Evolutionary conservation across 2,888 invertebrate genomes (phyloP).

Genomic region (Drosophila meridiana): DNA sequence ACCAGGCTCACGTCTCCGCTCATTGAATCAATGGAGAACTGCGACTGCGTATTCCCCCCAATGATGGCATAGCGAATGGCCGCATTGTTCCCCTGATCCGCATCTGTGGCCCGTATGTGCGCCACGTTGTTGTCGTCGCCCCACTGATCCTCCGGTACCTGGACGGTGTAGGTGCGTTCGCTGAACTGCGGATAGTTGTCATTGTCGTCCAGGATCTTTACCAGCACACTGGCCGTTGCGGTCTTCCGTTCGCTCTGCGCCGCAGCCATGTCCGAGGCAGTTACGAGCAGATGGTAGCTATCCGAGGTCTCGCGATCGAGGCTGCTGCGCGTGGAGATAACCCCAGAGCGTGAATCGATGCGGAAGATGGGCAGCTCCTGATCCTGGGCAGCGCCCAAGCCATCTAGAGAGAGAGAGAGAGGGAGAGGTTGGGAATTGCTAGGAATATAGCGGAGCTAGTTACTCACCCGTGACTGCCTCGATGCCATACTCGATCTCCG

Average conservation of each 20-base stretch:
- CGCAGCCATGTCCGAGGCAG: conserved; percentile 93
- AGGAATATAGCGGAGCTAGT: background rate
- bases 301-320: conserved; percentile 95
- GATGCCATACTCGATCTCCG: conserved; percentile 93
- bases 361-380: conserved; percentile 92
- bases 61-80: conserved; percentile 97
- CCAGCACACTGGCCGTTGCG: conserved; percentile 92
- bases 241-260: conserved; percentile 92
- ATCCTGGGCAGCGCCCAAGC: conserved; percentile 86
- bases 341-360: conserved; percentile 94
- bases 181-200: conserved; percentile 97
- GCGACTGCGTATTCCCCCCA: conserved; percentile 96
- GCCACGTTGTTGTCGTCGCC: conserved; percentile 93
- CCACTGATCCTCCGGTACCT: conserved; percentile 95
- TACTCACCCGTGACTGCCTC: conserved; percentile 88
- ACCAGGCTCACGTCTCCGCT: conserved; percentile 95
- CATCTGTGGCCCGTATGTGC: conserved; percentile 94
- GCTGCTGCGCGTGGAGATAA: conserved; percentile 92
- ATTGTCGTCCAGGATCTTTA: conserved; percentile 94
- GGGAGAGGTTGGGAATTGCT: background rate
- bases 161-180: conserved; percentile 94
- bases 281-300: conserved; percentile 93
- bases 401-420: conserved; percentile 82
- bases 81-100: conserved; percentile 96
- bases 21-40: conserved; percentile 96